phyloP scores from a whole-genome alignment of 1,140 invertebrate species.

The Andrena cerasifolii region DNA sequence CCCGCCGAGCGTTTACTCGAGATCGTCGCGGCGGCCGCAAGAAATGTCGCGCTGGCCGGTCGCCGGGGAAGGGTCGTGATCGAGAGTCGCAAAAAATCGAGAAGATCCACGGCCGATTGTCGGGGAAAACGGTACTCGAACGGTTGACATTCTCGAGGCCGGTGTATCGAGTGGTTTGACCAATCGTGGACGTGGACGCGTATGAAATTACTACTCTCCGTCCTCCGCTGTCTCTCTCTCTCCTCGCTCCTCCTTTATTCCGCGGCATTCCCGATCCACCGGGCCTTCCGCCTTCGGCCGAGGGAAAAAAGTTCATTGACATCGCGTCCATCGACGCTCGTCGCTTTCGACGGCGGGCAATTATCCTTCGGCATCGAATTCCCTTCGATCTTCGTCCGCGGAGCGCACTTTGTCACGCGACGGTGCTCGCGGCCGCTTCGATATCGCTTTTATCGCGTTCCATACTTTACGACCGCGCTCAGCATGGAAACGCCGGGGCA shows the following conservation, averaged over 20 bases:
- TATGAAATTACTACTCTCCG: slow-evolving; percentile 66
- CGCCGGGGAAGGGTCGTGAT: slow-evolving; percentile 14
- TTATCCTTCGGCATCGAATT: neutral
- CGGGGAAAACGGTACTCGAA: slow-evolving; percentile 72
- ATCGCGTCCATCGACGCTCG: neutral
- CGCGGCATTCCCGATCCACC: neutral
- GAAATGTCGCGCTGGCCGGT: slow-evolving; percentile 29
- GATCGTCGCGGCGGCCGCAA: neutral
- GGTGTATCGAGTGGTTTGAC: slow-evolving; percentile 67
- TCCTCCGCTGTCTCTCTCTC: slow-evolving; percentile 28
- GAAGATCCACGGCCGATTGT: slow-evolving; percentile 59
- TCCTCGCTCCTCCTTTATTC: slow-evolving; percentile 32
- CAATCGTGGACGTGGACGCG: slow-evolving; percentile 67
- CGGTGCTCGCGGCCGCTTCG: neutral
- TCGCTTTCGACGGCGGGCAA: neutral
- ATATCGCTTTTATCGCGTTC: slow-evolving; percentile 9
- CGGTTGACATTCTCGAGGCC: slow-evolving; percentile 73
- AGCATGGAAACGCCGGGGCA: slow-evolving; percentile 16
- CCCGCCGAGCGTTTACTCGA: slow-evolving; percentile 3
- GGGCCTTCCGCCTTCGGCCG: slow-evolving; percentile 7
- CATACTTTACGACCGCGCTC: neutral
- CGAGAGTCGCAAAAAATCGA: slow-evolving; percentile 43
- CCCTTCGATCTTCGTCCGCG: neutral
- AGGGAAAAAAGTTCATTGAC: slow-evolving; percentile 56
- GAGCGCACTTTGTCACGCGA: neutral